A percentile compares a stretch with the other conserved stretches of the same genome.
phyloP scores from a whole-genome alignment of 2,888 invertebrate species.

The Harpalus rufipes region DNA sequence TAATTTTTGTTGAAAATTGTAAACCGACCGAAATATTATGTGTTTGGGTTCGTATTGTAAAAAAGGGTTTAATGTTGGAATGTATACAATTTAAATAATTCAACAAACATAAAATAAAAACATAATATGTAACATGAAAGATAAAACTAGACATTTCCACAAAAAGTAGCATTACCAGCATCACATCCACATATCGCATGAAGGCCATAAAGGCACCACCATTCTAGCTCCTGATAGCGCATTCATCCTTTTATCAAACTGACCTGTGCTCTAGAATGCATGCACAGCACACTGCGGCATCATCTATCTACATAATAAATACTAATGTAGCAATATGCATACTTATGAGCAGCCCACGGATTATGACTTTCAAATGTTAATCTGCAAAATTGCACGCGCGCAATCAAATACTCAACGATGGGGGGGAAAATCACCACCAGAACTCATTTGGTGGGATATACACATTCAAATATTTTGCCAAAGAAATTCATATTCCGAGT shows the following conservation, averaged over 20 bases:
- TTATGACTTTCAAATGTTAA: slow-evolving; percentile 61
- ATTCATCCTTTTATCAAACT: slow-evolving; percentile 42
- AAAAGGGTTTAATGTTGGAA: background rate
- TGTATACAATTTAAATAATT: slow-evolving; percentile 1
- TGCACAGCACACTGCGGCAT: background rate
- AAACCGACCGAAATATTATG: too few relatives aligned
- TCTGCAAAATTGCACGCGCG: slow-evolving; percentile 35
- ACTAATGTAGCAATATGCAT: slow-evolving; percentile 62
- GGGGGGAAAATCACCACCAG: background rate
- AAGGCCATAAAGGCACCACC: slow-evolving; percentile 33
- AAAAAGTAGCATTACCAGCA: slow-evolving; percentile 11
- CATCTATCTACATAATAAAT: slow-evolving; percentile 56
- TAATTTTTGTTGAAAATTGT: too few relatives aligned
- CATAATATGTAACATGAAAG: slow-evolving; percentile 1
- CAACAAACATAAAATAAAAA: slow-evolving; percentile 14
- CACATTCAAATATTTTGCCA: slow-evolving; percentile 24
- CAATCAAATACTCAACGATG: slow-evolving; percentile 47
- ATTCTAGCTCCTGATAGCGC: slow-evolving; percentile 21
- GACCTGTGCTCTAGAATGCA: slow-evolving; percentile 5
- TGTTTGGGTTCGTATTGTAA: too few relatives aligned
- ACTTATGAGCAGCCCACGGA: slow-evolving; percentile 55
- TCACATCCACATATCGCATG: slow-evolving; percentile 22
- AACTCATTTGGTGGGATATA: slow-evolving; percentile 5
- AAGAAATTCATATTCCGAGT: slow-evolving; percentile 33
- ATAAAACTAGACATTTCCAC: slow-evolving; percentile 29